These are phyloP conservation scores for Etia nguti DNA, from an alignment of 2,113 vertebrate genomes.

Conservation along the genomic window DNA sequence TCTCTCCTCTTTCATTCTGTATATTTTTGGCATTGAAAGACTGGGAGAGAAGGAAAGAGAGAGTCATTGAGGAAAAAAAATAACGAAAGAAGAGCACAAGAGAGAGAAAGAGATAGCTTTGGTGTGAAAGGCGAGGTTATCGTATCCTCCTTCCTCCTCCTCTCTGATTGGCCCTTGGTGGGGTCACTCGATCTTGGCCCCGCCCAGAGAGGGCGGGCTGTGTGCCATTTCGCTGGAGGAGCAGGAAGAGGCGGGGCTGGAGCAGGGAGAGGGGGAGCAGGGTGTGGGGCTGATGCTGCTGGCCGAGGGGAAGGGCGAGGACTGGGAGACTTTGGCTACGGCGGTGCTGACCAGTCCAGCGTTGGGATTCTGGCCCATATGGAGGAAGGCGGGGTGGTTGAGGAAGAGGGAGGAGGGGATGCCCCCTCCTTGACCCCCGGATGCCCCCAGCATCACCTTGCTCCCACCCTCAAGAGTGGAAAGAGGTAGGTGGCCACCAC, in stretches of 20 bases:
- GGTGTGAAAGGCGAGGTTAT: slow-evolving; percentile 75
- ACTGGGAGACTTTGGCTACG: slow-evolving; percentile 75
- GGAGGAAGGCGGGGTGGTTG: slow-evolving; percentile 85
- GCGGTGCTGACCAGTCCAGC: slow-evolving; percentile 78
- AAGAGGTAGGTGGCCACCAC: slow-evolving; percentile 91
- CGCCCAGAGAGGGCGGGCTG: slow-evolving; percentile 77
- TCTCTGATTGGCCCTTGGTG: slow-evolving; percentile 69
- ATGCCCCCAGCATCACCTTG: slow-evolving; percentile 81
- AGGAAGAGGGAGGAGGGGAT: slow-evolving; percentile 86
- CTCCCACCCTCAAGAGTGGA: slow-evolving; percentile 88
- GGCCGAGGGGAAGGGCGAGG: slow-evolving; percentile 76
- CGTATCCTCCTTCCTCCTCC: slow-evolving; percentile 61
- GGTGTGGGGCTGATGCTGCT: slow-evolving; percentile 80
- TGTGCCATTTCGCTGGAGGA: slow-evolving; percentile 80
- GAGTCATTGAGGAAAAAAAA: slow-evolving; percentile 32
- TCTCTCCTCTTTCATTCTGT: slow-evolving; percentile 76
- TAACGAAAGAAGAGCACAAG: slow-evolving; percentile 59
- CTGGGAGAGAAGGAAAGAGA: slow-evolving; percentile 67
- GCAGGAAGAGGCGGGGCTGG: slow-evolving; percentile 75
- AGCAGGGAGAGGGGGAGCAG: slow-evolving; percentile 79
- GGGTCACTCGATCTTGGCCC: slow-evolving; percentile 78
- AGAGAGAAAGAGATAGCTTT: slow-evolving; percentile 77
- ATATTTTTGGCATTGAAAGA: slow-evolving; percentile 79
- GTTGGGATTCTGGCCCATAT: slow-evolving; percentile 77
- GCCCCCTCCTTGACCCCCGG: slow-evolving; percentile 72